Conservation (phyloP, 2,888 invertebrate genomes). For the Autographa pulchrina region DNA sequence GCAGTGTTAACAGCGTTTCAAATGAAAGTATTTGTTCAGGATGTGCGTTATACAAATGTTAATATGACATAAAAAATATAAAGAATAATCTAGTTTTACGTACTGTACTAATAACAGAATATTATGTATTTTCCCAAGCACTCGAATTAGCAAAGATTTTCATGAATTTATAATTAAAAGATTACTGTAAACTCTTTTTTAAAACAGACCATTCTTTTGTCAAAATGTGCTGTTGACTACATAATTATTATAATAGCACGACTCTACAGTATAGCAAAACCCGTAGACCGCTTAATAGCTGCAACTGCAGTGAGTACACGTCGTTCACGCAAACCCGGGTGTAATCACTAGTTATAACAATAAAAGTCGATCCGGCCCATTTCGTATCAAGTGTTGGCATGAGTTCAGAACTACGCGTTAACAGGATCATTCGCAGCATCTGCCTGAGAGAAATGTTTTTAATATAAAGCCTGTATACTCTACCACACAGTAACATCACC, state of each 20-base stretch:
- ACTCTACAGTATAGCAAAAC: background rate
- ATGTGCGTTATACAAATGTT: conserved; percentile 23
- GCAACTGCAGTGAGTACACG: background rate
- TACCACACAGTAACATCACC: background rate
- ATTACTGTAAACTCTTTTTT: too few species aligned
- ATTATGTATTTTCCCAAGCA: too few species aligned
- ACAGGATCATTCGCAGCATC: conserved; percentile 81
- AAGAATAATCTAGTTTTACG: too few species aligned
- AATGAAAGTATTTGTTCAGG: conserved; percentile 67
- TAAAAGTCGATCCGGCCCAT: conserved; percentile 74
- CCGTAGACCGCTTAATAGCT: background rate
- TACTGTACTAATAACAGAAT: too few species aligned
- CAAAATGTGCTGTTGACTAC: too few species aligned
- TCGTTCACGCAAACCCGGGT: background rate
- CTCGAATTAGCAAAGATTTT: too few species aligned
- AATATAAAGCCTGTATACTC: conserved; percentile 70
- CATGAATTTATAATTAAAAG: too few species aligned
- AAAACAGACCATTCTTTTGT: too few species aligned
- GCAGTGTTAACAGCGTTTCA: conserved; percentile 73
- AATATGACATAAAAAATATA: background rate
- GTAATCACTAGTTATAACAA: conserved; percentile 64
- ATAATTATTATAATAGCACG: background rate
- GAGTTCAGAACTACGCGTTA: conserved; percentile 82
- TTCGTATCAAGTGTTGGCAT: conserved; percentile 76
- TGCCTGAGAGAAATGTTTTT: conserved; percentile 79